Conservation (phyloP, 1,140 invertebrate species). For the Trichonephila inaurata region DNA sequence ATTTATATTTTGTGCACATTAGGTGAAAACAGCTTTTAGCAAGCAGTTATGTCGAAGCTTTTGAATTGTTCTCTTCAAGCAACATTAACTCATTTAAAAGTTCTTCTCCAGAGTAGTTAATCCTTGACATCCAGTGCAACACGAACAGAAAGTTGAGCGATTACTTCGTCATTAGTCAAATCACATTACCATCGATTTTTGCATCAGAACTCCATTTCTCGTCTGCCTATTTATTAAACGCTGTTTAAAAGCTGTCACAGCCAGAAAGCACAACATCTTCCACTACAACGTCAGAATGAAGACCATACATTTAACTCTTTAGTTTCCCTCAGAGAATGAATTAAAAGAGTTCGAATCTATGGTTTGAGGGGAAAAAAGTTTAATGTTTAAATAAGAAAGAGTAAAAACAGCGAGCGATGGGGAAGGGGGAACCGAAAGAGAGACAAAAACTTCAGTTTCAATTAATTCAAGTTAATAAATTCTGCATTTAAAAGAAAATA, state of each 20-base stretch:
- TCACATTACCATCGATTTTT: slow-evolving; percentile 35
- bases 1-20: too few relatives aligned
- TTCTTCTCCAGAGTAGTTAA: too few relatives aligned
- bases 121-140: too few relatives aligned
- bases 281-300: background rate
- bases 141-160: background rate
- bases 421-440: too few relatives aligned
- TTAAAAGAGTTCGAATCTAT: background rate
- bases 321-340: background rate
- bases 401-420: too few relatives aligned
- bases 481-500: background rate
- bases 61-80: too few relatives aligned
- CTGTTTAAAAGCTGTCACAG: slow-evolving; percentile 5
- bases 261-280: background rate
- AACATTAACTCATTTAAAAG: too few relatives aligned
- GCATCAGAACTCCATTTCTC: slow-evolving; percentile 37
- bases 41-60: too few relatives aligned
- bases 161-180: slow-evolving; percentile 50
- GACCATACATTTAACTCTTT: background rate
- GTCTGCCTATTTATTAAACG: slow-evolving; percentile 5
- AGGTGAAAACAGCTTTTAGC: too few relatives aligned
- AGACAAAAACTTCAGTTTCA: background rate
- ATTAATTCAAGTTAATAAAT: background rate
- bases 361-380: background rate
- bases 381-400: background rate